Percentiles rank a stretch among this genome's conserved stretches.
Conservation (phyloP, 2,113 vertebrate genomes). For the Galeopterus variegatus region DNA sequence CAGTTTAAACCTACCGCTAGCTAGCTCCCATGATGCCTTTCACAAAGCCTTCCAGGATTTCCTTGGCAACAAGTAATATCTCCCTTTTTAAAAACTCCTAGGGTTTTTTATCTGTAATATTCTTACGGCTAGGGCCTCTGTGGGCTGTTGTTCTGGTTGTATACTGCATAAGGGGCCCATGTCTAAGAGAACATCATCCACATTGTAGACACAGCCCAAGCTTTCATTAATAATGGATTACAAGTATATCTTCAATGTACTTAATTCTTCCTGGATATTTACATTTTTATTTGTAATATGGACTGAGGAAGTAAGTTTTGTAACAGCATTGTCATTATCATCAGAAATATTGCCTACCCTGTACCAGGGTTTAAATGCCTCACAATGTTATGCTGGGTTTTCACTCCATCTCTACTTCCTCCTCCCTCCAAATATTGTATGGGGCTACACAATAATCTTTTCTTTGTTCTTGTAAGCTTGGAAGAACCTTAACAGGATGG, state of each 20-base stretch:
- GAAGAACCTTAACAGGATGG: constrained; percentile 92
- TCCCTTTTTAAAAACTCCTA: neutral
- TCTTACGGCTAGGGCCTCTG: neutral
- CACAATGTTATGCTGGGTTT: neutral
- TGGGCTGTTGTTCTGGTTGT: neutral
- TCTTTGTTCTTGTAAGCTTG: constrained; percentile 89
- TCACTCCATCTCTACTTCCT: neutral
- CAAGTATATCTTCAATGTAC: neutral
- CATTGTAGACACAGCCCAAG: neutral
- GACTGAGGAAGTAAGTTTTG: constrained; percentile 14
- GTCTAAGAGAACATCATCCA: neutral
- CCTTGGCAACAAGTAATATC: neutral
- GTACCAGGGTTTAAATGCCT: neutral
- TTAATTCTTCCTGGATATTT: constrained; percentile 46
- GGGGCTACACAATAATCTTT: constrained; percentile 56
- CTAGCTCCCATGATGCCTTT: neutral
- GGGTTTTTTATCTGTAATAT: neutral
- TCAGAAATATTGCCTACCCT: neutral
- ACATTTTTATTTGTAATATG: constrained; percentile 36
- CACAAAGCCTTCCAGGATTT: constrained; percentile 13
- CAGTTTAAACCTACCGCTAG: constrained; percentile 20
- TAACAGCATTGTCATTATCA: neutral
- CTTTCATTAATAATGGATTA: neutral
- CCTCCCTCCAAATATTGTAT: neutral
- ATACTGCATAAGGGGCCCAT: neutral